phyloP scores from a whole-genome alignment of 1,140 invertebrate genomes.

The Apis laboriosa region DNA sequence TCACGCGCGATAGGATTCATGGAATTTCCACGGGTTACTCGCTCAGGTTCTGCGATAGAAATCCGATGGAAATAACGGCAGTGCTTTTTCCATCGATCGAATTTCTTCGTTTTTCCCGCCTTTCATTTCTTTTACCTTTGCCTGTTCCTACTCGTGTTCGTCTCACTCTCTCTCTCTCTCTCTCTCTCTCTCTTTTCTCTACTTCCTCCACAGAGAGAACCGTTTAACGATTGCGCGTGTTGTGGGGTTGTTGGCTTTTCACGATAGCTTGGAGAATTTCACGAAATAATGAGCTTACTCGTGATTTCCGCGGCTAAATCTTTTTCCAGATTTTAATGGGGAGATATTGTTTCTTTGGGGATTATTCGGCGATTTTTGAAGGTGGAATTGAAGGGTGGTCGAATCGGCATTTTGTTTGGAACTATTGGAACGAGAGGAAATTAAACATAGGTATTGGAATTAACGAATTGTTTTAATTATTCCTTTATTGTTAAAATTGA shows the following conservation, averaged over 20 bases:
- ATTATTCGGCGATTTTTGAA: background rate
- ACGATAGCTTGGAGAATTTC: background rate
- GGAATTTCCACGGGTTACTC: conserved; percentile 48
- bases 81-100: conserved; percentile 19
- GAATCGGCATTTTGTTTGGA: too few species aligned
- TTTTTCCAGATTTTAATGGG: background rate
- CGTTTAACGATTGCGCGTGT: too few species aligned
- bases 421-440: too few species aligned
- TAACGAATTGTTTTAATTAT: too few species aligned
- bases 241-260: background rate
- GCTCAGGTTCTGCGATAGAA: background rate
- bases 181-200: background rate
- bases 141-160: background rate
- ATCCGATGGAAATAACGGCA: conserved; percentile 29
- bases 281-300: background rate
- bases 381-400: background rate
- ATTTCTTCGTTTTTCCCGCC: background rate
- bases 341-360: background rate
- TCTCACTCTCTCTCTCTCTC: background rate
- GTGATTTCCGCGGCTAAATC: background rate
- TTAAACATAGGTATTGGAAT: too few species aligned
- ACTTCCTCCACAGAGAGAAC: too few species aligned
- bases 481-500: too few species aligned
- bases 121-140: background rate
- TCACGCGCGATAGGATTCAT: conserved; percentile 55